Evolutionary conservation across 1,140 invertebrate genomes (phyloP).

Genomic region (Drosophila bocki): DNA sequence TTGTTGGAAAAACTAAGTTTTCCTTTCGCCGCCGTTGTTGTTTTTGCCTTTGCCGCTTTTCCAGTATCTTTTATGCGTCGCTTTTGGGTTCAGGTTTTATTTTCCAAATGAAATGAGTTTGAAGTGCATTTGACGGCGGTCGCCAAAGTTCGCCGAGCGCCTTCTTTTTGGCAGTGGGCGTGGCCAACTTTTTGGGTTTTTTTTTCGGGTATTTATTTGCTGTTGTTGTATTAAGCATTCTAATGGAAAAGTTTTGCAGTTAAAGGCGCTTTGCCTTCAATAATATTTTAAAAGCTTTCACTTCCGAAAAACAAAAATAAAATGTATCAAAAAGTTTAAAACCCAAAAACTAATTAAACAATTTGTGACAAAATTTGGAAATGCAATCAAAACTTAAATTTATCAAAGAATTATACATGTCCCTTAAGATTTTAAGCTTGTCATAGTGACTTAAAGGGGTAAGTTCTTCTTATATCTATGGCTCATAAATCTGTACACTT

Average conservation of each 20-base stretch:
- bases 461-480: not conserved
- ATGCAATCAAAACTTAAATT: conserved; percentile 9
- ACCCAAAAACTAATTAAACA: conserved; percentile 38
- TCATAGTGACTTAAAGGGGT: no score
- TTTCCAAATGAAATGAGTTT: conserved; percentile 84
- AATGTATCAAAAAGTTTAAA: conserved; percentile 55
- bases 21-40: conserved; percentile 39
- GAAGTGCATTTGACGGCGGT: conserved; percentile 77
- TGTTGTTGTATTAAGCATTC: conserved; percentile 68
- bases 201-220: conserved; percentile 16
- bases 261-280: conserved; percentile 75
- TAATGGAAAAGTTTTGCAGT: conserved; percentile 81
- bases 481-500: not conserved
- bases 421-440: not conserved
- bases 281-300: conserved; percentile 80
- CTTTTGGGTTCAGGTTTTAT: conserved; percentile 73
- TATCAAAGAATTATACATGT: not conserved
- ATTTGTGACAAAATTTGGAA: conserved; percentile 27
- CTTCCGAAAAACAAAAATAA: conserved; percentile 46
- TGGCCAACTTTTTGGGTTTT: conserved; percentile 24
- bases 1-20: conserved; percentile 63
- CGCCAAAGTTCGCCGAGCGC: conserved; percentile 51
- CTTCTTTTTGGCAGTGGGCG: conserved; percentile 63
- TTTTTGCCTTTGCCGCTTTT: conserved; percentile 46
- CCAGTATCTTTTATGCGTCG: conserved; percentile 72